These are phyloP conservation scores for Galerucella nymphaeae DNA, from an alignment of 2,888 invertebrate species.

Conservation along the genomic window DNA sequence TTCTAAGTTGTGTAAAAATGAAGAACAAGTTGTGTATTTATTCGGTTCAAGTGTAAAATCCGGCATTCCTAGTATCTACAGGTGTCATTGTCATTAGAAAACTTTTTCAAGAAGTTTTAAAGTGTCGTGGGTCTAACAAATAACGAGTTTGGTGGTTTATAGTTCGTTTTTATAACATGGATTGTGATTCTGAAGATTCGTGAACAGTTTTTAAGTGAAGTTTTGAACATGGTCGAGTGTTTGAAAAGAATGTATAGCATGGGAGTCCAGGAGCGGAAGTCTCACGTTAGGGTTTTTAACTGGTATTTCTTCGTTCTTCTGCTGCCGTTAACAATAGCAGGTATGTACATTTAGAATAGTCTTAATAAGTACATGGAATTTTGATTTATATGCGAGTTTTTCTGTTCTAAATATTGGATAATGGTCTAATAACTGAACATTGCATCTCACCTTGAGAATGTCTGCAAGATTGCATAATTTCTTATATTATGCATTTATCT, in stretches of 20 bases:
- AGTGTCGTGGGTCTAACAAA: constrained; percentile 39
- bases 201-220: constrained; percentile 24
- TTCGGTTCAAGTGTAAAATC: constrained; percentile 19
- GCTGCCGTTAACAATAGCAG: constrained; percentile 44
- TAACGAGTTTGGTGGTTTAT: constrained; percentile 41
- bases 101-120: constrained; percentile 40
- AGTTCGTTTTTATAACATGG: constrained; percentile 27
- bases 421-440: neutral
- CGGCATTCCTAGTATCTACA: constrained; percentile 47
- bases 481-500: neutral
- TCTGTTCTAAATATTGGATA: no score
- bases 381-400: neutral
- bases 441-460: constrained; percentile 12
- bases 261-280: constrained; percentile 45
- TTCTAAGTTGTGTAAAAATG: constrained; percentile 14
- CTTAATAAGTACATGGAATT: neutral
- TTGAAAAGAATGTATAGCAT: constrained; percentile 47
- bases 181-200: constrained; percentile 24
- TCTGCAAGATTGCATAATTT: constrained; percentile 24
- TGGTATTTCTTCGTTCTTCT: constrained; percentile 40
- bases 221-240: constrained; percentile 41
- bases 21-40: neutral
- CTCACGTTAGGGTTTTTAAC: constrained; percentile 37
- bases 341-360: constrained; percentile 32
- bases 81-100: constrained; percentile 45